A percentile compares a stretch with the other conserved stretches of the same genome.
Evolutionary conservation across 2,113 vertebrate genomes (phyloP).

Genomic region (Tychaedon coryphoeus): DNA sequence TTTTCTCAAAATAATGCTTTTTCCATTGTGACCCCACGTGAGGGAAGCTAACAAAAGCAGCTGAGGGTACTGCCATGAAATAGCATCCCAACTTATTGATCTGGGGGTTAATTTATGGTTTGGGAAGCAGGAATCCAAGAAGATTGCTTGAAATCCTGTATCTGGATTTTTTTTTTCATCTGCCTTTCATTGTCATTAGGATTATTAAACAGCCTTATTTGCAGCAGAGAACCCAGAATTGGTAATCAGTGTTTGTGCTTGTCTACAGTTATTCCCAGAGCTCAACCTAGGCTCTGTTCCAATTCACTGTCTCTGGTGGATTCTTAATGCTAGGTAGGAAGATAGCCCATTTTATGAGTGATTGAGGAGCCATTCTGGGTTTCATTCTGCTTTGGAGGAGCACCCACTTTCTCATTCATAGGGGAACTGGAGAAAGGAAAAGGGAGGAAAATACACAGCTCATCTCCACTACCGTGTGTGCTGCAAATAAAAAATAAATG

Average conservation of each 20-base stretch:
- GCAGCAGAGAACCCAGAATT: neutral
- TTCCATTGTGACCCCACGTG: neutral
- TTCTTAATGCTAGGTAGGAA: neutral
- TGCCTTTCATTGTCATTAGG: conserved; percentile 18
- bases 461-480: accelerated
- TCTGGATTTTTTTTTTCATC: conserved; percentile 13
- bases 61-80: conserved; percentile 13
- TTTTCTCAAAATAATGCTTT: conserved; percentile 42
- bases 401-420: neutral
- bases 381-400: neutral
- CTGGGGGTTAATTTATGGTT: conserved; percentile 55
- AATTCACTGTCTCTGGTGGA: neutral
- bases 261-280: neutral
- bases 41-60: conserved; percentile 15
- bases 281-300: neutral
- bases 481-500: neutral
- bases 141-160: conserved; percentile 30
- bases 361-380: neutral
- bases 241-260: conserved; percentile 9
- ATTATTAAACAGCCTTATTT: conserved; percentile 23
- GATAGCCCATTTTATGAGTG: neutral
- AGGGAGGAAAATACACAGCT: neutral
- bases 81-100: conserved; percentile 35
- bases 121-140: conserved; percentile 7
- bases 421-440: neutral